These are phyloP conservation scores for Zeuzera pyrina DNA, from an alignment of 2,888 invertebrate genomes.

Conservation along the genomic window DNA sequence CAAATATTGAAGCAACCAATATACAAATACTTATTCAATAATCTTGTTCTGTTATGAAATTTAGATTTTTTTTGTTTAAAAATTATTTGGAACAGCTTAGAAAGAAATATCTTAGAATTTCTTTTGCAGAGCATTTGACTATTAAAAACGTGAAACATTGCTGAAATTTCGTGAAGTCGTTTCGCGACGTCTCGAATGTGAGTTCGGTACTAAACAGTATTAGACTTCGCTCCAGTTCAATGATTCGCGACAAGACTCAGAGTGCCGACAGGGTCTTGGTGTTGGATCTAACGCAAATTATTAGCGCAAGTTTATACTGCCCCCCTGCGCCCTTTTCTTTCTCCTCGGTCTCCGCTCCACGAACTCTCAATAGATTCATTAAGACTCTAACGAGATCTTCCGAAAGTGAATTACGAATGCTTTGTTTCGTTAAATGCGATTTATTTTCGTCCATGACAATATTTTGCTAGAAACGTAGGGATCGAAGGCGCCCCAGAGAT, in stretches of 20 bases:
- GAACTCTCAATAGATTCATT: constrained; percentile 70
- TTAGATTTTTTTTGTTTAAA: too few relatives aligned
- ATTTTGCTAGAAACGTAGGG: too few relatives aligned
- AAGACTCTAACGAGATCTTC: constrained; percentile 68
- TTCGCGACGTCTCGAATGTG: constrained; percentile 34
- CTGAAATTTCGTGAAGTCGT: constrained; percentile 25
- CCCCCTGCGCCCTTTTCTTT: constrained; percentile 36
- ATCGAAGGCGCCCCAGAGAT: too few relatives aligned
- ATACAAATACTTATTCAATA: too few relatives aligned
- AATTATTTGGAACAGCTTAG: too few relatives aligned
- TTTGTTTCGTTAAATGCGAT: constrained; percentile 65
- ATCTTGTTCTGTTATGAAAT: too few relatives aligned
- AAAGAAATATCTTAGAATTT: too few relatives aligned
- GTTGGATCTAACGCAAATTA: constrained; percentile 48
- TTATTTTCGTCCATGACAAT: constrained; percentile 52
- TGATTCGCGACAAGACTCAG: constrained; percentile 25
- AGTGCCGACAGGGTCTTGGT: constrained; percentile 8
- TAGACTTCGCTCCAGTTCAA: constrained; percentile 41
- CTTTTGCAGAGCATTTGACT: too few relatives aligned
- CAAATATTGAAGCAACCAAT: too few relatives aligned
- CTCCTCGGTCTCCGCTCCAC: constrained; percentile 47
- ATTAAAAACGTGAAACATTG: too few relatives aligned
- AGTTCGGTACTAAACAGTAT: constrained; percentile 44
- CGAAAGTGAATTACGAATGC: constrained; percentile 57
- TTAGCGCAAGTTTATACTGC: constrained; percentile 55